phyloP scores from a whole-genome alignment of 1,140 invertebrate genomes.

The Nymphalis io region DNA sequence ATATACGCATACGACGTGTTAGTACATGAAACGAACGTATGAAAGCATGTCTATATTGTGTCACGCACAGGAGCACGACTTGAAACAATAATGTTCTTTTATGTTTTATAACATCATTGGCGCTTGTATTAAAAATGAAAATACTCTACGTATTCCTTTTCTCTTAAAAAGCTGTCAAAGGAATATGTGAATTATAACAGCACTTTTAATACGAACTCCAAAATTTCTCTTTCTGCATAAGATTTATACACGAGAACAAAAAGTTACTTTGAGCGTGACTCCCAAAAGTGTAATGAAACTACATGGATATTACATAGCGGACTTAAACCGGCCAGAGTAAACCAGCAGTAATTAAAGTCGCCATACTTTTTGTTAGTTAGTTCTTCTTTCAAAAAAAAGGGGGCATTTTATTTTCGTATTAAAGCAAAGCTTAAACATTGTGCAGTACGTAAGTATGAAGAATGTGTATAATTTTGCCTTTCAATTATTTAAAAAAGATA shows the following conservation, averaged over 20 bases:
- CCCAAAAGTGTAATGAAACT: constrained; percentile 22
- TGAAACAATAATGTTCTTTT: background rate
- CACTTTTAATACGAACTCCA: constrained; percentile 2
- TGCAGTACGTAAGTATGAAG: background rate
- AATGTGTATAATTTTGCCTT: background rate
- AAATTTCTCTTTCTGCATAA: constrained; percentile 20
- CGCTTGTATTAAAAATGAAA: constrained; percentile 1
- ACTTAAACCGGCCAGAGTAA: constrained; percentile 15
- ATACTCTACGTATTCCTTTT: background rate
- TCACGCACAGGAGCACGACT: constrained; percentile 3
- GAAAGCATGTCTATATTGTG: background rate
- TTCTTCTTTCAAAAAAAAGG: constrained; percentile 13
- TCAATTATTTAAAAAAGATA: background rate
- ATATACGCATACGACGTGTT: constrained; percentile 13
- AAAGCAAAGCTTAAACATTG: background rate
- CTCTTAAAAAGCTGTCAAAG: constrained; percentile 2
- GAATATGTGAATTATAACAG: constrained; percentile 15
- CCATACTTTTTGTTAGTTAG: constrained; percentile 19
- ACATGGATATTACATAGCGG: constrained; percentile 13
- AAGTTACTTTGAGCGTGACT: constrained; percentile 9
- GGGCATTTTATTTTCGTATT: background rate
- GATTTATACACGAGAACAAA: constrained; percentile 14
- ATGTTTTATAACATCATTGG: background rate
- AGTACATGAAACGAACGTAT: background rate
- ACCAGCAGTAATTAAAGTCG: constrained; percentile 24